phyloP scores from a whole-genome alignment of 2,888 invertebrate genomes.

The Meteorus cinctellus region DNA sequence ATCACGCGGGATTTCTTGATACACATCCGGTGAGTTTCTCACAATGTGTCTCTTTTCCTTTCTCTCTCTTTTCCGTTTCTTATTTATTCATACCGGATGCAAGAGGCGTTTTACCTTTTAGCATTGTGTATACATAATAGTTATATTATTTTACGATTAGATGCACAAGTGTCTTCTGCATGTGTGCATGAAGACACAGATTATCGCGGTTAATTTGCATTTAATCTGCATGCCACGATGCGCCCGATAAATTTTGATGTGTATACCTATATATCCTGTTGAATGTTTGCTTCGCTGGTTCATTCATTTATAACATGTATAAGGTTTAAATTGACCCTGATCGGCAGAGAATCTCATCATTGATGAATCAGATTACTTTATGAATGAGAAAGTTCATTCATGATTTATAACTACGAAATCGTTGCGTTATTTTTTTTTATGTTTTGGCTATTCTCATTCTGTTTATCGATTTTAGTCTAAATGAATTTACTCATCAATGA shows the following conservation, averaged over 20 bases:
- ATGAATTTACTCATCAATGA: too few species aligned
- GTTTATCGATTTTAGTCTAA: too few species aligned
- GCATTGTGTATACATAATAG: slow-evolving; percentile 26
- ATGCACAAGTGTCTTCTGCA: slow-evolving; percentile 8
- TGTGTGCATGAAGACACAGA: neutral
- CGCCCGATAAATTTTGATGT: neutral
- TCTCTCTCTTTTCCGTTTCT: slow-evolving; percentile 37
- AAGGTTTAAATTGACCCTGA: neutral
- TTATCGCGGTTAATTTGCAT: neutral
- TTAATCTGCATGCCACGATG: neutral
- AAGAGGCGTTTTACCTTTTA: slow-evolving; percentile 45
- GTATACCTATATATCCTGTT: neutral
- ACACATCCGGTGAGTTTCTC: slow-evolving; percentile 49
- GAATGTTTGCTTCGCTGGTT: neutral
- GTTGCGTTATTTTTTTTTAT: too few species aligned
- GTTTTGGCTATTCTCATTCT: too few species aligned
- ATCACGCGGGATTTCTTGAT: slow-evolving; percentile 17
- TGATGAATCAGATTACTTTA: neutral
- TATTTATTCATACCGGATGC: slow-evolving; percentile 50
- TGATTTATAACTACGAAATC: neutral
- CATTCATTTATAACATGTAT: neutral
- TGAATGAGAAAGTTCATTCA: slow-evolving; percentile 1
- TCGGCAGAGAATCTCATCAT: neutral
- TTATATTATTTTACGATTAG: slow-evolving; percentile 1
- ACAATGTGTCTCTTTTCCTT: neutral